Percentiles rank a stretch among this genome's conserved stretches.
Conservation (phyloP, 1,140 invertebrate genomes). For the Temnothorax nylanderi region DNA sequence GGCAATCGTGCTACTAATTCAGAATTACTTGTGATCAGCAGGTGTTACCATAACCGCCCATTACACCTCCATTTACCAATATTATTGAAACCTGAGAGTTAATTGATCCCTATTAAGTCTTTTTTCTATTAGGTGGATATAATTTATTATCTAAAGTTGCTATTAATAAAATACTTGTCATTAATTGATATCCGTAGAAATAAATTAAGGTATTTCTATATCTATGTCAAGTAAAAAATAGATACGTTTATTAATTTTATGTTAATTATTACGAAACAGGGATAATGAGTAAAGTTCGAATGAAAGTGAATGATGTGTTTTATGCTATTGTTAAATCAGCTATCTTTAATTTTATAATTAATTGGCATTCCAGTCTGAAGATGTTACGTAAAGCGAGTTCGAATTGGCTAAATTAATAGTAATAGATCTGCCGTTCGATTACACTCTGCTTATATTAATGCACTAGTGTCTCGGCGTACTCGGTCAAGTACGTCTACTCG, state of each 20-base stretch:
- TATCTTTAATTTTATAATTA: slow-evolving; percentile 14
- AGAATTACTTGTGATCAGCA: slow-evolving; percentile 32
- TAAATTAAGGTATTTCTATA: background rate
- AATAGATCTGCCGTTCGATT: slow-evolving; percentile 75
- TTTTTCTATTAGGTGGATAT: background rate
- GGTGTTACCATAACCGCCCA: slow-evolving; percentile 15
- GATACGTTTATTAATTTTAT: background rate
- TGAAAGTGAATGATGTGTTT: background rate
- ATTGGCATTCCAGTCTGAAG: background rate
- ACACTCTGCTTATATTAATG: slow-evolving; percentile 76
- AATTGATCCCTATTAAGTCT: slow-evolving; percentile 7
- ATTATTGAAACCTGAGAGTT: background rate
- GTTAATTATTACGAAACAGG: background rate
- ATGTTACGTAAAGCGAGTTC: slow-evolving; percentile 61
- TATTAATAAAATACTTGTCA: background rate
- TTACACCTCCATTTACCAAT: slow-evolving; percentile 15
- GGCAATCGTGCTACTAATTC: slow-evolving; percentile 51
- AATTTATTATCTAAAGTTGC: background rate
- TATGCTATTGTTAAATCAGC: background rate
- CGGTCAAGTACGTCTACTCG: slow-evolving; percentile 84
- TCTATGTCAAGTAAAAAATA: background rate
- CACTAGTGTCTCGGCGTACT: slow-evolving; percentile 82
- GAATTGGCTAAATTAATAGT: slow-evolving; percentile 77
- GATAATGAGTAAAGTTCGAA: background rate
- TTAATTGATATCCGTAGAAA: background rate